These are phyloP conservation scores for Hoplostethus mediterraneus DNA, from an alignment of 2,797 vertebrate genomes.

Conservation along the genomic window DNA sequence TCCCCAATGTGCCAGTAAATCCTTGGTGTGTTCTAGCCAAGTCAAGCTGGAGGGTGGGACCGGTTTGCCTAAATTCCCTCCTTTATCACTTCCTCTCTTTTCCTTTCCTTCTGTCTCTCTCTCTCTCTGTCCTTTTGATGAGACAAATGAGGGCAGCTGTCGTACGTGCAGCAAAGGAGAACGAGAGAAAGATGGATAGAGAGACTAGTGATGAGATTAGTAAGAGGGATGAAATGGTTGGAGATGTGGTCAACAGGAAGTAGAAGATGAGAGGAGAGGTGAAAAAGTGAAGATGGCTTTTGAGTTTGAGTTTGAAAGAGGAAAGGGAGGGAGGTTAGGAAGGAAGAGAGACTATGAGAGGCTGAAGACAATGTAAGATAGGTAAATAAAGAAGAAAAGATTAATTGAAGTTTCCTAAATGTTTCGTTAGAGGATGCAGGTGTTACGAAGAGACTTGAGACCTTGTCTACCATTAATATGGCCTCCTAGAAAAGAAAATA, in stretches of 20 bases:
- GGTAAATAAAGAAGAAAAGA: slow-evolving; percentile 21
- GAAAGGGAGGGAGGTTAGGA: background rate
- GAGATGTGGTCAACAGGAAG: slow-evolving; percentile 45
- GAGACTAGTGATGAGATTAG: slow-evolving; percentile 14
- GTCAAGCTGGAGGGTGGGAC: slow-evolving; percentile 13
- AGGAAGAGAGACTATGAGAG: background rate
- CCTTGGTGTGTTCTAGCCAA: slow-evolving; percentile 10
- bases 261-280: slow-evolving; percentile 48
- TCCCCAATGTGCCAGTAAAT: background rate
- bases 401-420: slow-evolving; percentile 11
- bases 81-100: slow-evolving; percentile 29
- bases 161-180: slow-evolving; percentile 45
- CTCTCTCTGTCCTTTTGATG: slow-evolving; percentile 17
- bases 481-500: background rate
- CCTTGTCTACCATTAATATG: background rate
- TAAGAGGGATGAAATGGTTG: slow-evolving; percentile 40
- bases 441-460: slow-evolving; percentile 1
- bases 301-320: background rate
- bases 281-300: slow-evolving; percentile 42
- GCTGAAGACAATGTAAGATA: background rate
- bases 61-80: slow-evolving; percentile 19
- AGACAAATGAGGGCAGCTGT: slow-evolving; percentile 56
- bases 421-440: slow-evolving; percentile 24
- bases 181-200: background rate
- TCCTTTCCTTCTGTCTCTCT: slow-evolving; percentile 29